phyloP scores from a whole-genome alignment of 2,888 invertebrate genomes.

The Drosophila tanythrix region DNA sequence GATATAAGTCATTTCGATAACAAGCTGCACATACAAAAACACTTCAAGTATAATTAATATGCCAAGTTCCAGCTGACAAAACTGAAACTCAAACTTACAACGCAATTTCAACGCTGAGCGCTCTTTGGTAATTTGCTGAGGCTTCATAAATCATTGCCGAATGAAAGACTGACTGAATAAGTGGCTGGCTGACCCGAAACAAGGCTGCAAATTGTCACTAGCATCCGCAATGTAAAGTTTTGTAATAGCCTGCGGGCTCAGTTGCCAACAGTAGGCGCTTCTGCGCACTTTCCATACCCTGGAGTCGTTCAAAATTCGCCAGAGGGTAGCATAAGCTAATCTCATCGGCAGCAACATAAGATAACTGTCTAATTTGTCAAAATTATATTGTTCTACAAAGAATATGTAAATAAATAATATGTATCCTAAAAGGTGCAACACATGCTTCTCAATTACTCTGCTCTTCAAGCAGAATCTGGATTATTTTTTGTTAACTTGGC shows the following conservation, averaged over 20 bases:
- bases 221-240: conserved; percentile 33
- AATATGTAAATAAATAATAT: background rate
- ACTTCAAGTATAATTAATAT: conserved; percentile 2
- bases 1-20: conserved; percentile 11
- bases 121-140: conserved; percentile 6
- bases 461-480: background rate
- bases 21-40: conserved; percentile 10
- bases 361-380: background rate
- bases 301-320: background rate
- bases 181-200: conserved; percentile 32
- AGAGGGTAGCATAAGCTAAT: background rate
- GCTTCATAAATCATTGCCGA: conserved; percentile 65
- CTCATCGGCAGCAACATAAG: background rate
- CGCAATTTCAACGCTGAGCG: conserved; percentile 39
- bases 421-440: too few relatives aligned
- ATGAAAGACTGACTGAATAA: conserved; percentile 32
- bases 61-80: conserved; percentile 22
- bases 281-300: conserved; percentile 26
- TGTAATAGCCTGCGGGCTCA: conserved; percentile 40
- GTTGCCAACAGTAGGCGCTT: conserved; percentile 7
- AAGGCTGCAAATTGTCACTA: conserved; percentile 52
- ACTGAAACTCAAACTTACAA: conserved; percentile 25
- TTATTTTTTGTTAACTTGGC: background rate
- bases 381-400: background rate
- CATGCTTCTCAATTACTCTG: too few relatives aligned